Evolutionary conservation across 2,888 invertebrate species (phyloP).

Genomic region (Notodonta ziczac): DNA sequence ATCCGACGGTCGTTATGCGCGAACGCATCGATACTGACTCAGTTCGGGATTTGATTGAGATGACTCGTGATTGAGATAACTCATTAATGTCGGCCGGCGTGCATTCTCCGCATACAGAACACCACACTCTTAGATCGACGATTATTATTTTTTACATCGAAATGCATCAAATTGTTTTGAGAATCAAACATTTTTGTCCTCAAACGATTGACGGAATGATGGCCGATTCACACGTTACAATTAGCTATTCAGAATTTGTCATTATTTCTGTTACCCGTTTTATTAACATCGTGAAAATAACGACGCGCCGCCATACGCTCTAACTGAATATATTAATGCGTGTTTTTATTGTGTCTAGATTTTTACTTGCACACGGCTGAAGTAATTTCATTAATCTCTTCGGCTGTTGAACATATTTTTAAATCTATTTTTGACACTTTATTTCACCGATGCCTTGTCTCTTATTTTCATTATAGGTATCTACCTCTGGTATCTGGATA

Average conservation of each 20-base stretch:
- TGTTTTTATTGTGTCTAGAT: constrained; percentile 32
- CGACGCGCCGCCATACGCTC: constrained; percentile 16
- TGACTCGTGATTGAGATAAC: constrained; percentile 65
- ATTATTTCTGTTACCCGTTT: constrained; percentile 29
- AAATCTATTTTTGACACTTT: constrained; percentile 27
- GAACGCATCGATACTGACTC: constrained; percentile 79
- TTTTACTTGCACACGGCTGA: constrained; percentile 16
- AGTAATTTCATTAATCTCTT: constrained; percentile 33
- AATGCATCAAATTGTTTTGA: constrained; percentile 13
- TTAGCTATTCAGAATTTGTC: constrained; percentile 17
- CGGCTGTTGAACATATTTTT: constrained; percentile 33
- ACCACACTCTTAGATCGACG: constrained; percentile 30
- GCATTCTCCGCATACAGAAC: constrained; percentile 51
- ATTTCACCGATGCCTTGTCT: constrained; percentile 19
- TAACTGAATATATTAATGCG: constrained; percentile 16
- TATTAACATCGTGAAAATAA: constrained; percentile 34
- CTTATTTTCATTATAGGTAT: constrained; percentile 23
- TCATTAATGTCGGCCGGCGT: constrained; percentile 64
- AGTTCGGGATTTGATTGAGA: constrained; percentile 73
- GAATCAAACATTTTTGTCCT: constrained; percentile 9
- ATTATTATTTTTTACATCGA: constrained; percentile 26
- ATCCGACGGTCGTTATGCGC: constrained; percentile 82
- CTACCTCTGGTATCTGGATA: constrained; percentile 13
- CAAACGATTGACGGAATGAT: constrained; percentile 21
- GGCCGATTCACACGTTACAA: constrained; percentile 17